Evolutionary conservation across 2,888 invertebrate genomes (phyloP).

Genomic region (Nezara viridula): DNA sequence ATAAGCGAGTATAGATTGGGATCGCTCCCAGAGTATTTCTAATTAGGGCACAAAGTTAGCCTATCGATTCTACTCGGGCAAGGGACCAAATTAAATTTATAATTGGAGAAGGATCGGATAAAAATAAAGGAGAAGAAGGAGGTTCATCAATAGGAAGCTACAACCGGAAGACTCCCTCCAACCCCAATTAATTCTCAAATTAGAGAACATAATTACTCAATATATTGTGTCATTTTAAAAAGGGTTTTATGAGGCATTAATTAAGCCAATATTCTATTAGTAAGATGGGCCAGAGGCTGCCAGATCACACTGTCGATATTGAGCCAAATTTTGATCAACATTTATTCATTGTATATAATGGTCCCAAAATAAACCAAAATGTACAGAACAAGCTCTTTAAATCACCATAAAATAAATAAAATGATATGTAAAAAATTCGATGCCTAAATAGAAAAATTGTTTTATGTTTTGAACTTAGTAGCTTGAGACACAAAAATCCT

Average conservation of each 20-base stretch:
- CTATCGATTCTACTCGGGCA: conserved; percentile 1
- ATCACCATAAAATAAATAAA: no score
- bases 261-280: not conserved
- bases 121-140: not conserved
- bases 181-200: not conserved
- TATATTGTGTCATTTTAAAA: not conserved
- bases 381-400: no score
- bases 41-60: conserved; percentile 8
- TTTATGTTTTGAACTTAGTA: no score
- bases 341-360: no score
- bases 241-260: not conserved
- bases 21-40: conserved; percentile 3
- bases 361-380: no score
- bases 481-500: no score
- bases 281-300: not conserved
- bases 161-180: not conserved
- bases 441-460: no score
- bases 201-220: not conserved
- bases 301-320: no score
- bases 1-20: not conserved
- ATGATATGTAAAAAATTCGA: no score
- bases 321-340: no score
- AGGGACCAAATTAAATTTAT: conserved; percentile 5
- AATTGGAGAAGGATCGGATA: conserved; percentile 14
- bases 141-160: not conserved